Evolutionary conservation across 2,113 vertebrate species (phyloP), one percentile per base, ranked within the genome.

Genomic region (Heptranchias perlo): DNA sequence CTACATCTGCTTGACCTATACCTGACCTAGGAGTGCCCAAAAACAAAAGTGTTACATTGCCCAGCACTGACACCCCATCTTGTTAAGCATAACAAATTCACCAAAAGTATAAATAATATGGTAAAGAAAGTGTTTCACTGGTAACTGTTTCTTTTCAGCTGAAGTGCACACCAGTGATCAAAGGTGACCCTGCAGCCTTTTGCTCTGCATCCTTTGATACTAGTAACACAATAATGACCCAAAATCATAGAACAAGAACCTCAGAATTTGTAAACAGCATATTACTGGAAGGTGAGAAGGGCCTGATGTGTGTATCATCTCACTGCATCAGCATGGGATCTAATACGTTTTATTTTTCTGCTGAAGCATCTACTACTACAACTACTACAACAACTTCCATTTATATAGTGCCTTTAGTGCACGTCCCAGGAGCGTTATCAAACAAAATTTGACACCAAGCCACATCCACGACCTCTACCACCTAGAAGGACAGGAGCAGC

Each of bases 261-360:
- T 61, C 62, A 67, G 64, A 39, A 64, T 94, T 18, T 44, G n/a
- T 94, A 28, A 65, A 65, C 35, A 47, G 44, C 13, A 16, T 31
- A 64, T 16, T 2, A 39, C 49, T 47, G 93, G 58, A 94, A 64
- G 61, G 39, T 94, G 93, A 94, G 23, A 49, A 94, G 62, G 25
- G 25, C 39, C 93, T 67, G 93, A 94, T 94, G n/a, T 84, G n/a
- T 84, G 78, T 94, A 44, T 67, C 93, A 94, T 91, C 25, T 91
- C 52, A 58, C 52, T 91, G 11, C 87, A 10, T 65, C 49, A 87
- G 44, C 84, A 49, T 14, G 44, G 44, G 44, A 28, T 25, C 49
- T 25, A 18, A 44, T 44, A 16, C 31, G 35, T 44, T 64, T 47
- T 49, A 47, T 31, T 49, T 94, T 94, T 28, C 64, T 49, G 25